Evolutionary conservation across 1,140 invertebrate genomes (phyloP).

Genomic region (Limonius californicus): DNA sequence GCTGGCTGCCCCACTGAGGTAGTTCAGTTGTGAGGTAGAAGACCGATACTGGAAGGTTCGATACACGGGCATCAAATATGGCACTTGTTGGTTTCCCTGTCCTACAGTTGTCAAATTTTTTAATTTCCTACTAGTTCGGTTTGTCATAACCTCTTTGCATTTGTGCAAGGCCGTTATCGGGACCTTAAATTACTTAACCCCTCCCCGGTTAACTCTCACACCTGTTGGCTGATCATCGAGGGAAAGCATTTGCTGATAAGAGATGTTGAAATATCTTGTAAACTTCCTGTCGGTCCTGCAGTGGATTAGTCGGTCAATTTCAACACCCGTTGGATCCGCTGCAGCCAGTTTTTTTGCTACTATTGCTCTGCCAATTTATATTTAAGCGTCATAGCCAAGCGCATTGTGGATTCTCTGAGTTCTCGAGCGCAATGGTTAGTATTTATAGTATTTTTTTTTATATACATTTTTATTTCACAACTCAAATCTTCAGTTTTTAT

Average conservation of each 20-base stretch:
- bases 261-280: slow-evolving; percentile 30
- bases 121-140: too few relatives aligned
- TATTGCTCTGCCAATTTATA: slow-evolving; percentile 37
- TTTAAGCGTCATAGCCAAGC: slow-evolving; percentile 28
- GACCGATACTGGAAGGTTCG: slow-evolving; percentile 39
- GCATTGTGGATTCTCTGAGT: slow-evolving; percentile 41
- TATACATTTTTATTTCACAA: too few relatives aligned
- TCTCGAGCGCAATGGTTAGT: slow-evolving; percentile 45
- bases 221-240: slow-evolving; percentile 9
- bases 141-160: too few relatives aligned
- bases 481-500: too few relatives aligned
- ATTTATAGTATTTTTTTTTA: slow-evolving; percentile 25
- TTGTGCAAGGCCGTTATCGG: too few relatives aligned
- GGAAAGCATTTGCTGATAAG: slow-evolving; percentile 9
- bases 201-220: too few relatives aligned
- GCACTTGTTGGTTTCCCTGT: slow-evolving; percentile 25
- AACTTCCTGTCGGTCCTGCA: slow-evolving; percentile 46
- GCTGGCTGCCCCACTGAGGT: slow-evolving; percentile 39
- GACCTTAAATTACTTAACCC: too few relatives aligned
- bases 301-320: slow-evolving; percentile 30
- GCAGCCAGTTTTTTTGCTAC: slow-evolving; percentile 43
- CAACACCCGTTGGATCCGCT: slow-evolving; percentile 37
- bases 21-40: slow-evolving; percentile 41
- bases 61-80: slow-evolving; percentile 32
- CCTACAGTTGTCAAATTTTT: not conserved